A percentile compares a stretch with the other conserved stretches of the same genome.
phyloP scores from a whole-genome alignment of 2,113 vertebrate species.

The Myiozetetes cayanensis region DNA sequence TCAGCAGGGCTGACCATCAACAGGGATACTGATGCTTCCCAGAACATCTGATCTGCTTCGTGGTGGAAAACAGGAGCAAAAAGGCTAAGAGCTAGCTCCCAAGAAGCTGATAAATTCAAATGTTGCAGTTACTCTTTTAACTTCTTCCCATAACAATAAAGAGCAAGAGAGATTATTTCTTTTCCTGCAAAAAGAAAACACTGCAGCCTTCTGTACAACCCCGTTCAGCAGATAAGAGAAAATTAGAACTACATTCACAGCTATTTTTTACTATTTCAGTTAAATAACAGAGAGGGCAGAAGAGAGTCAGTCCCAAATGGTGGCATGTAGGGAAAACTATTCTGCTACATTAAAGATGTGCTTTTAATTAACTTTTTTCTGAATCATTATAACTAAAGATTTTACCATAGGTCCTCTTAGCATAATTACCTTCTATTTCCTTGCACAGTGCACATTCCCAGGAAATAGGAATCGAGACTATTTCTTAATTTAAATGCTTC shows the following conservation, averaged over 20 bases:
- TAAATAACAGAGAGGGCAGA: constrained; percentile 13
- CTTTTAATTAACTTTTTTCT: constrained; percentile 49
- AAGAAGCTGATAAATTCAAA: background rate
- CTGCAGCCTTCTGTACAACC: background rate
- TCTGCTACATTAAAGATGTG: background rate
- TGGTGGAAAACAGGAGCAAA: background rate
- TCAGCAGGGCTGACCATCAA: background rate
- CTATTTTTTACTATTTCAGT: background rate
- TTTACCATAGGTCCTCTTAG: constrained; percentile 30
- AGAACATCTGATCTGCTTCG: background rate
- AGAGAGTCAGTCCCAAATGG: constrained; percentile 9
- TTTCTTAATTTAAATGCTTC: background rate
- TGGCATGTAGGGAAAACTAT: background rate
- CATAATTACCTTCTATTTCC: constrained; percentile 17
- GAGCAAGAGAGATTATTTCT: background rate
- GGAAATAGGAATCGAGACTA: background rate
- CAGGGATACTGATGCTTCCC: background rate
- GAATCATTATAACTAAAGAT: constrained; percentile 27
- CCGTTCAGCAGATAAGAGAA: background rate
- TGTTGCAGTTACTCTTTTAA: background rate
- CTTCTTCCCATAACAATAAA: background rate
- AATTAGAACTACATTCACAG: background rate
- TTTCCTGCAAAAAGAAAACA: background rate
- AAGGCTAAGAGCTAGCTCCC: background rate
- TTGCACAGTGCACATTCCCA: background rate